Percentiles rank a stretch among this genome's conserved stretches.
Conservation (phyloP, 2,113 vertebrate genomes). For the Archocentrus centrarchus region DNA sequence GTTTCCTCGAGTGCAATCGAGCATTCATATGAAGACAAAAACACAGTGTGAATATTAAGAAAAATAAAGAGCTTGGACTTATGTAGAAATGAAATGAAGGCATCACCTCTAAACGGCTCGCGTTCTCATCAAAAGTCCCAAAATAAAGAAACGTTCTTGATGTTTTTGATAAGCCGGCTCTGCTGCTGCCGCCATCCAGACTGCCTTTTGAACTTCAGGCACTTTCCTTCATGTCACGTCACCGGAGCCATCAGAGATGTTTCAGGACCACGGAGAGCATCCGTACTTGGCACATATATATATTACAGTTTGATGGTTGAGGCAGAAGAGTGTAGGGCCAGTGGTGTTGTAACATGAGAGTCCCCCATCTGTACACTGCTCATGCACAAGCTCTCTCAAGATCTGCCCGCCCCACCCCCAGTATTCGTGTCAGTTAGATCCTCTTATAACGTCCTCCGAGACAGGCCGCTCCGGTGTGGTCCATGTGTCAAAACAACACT, state of each 20-base stretch:
- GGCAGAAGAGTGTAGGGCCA: constrained; percentile 27
- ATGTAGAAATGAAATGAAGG: constrained; percentile 55
- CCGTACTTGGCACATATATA: constrained; percentile 69
- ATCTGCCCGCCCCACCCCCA: neutral
- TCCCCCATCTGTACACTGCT: constrained; percentile 22
- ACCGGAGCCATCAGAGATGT: constrained; percentile 15
- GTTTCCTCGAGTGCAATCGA: constrained; percentile 68
- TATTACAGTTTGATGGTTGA: constrained; percentile 21
- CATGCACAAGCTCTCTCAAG: constrained; percentile 21
- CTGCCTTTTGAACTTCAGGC: constrained; percentile 70
- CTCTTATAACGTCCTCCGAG: neutral
- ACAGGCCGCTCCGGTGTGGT: constrained; percentile 4
- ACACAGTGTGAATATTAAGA: constrained; percentile 8
- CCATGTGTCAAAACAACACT: constrained; percentile 17
- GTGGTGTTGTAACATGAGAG: constrained; percentile 38
- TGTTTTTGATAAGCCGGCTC: constrained; percentile 27
- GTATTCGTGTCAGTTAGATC: constrained; percentile 28
- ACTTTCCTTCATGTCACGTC: constrained; percentile 69
- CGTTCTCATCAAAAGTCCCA: constrained; percentile 36
- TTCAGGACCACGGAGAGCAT: constrained; percentile 15
- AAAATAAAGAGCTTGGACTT: constrained; percentile 35
- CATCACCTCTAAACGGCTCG: constrained; percentile 42
- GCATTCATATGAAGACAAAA: constrained; percentile 44
- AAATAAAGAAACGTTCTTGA: neutral
- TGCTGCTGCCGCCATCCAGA: constrained; percentile 14